Conservation (phyloP, 2,888 invertebrate genomes). For the Capitulum mitella region DNA sequence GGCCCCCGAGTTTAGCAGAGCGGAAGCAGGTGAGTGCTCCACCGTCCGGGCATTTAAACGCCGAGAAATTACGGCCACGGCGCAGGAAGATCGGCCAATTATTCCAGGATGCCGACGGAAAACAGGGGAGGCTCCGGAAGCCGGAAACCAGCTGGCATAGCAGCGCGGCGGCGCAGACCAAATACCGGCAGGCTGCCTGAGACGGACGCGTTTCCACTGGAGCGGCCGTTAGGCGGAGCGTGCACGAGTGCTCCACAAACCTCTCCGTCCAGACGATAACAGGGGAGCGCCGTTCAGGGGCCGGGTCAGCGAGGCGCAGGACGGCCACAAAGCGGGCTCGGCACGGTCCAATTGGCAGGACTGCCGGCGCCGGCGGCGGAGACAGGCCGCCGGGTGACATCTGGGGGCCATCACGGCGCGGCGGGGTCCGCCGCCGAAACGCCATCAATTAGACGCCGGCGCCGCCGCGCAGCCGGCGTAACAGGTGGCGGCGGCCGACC, state of each 20-base stretch:
- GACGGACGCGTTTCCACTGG: not conserved
- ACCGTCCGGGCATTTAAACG: not conserved
- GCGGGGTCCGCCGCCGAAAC: not conserved
- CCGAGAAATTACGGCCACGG: not conserved
- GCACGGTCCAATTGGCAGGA: not conserved
- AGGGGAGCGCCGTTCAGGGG: not conserved
- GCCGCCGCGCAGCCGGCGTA: not conserved
- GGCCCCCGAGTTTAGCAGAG: too few relatives aligned
- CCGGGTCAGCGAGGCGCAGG: too few relatives aligned
- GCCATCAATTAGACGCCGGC: not conserved
- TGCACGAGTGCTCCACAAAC: not conserved
- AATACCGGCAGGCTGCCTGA: not conserved
- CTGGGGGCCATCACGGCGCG: not conserved
- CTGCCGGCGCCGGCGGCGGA: not conserved
- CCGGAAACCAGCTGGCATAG: not conserved
- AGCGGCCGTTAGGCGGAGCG: not conserved
- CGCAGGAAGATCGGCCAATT: conserved; percentile 8
- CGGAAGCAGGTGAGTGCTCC: not conserved
- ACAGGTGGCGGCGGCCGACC: not conserved
- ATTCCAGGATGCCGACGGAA: not conserved
- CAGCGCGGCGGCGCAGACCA: not conserved
- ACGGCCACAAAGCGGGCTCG: not conserved
- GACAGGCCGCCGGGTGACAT: not conserved
- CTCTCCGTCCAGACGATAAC: not conserved
- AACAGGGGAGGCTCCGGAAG: not conserved